These are phyloP conservation scores for Anabacerthia variegaticeps DNA, from an alignment of 2,797 vertebrate genomes.

Conservation along the genomic window DNA sequence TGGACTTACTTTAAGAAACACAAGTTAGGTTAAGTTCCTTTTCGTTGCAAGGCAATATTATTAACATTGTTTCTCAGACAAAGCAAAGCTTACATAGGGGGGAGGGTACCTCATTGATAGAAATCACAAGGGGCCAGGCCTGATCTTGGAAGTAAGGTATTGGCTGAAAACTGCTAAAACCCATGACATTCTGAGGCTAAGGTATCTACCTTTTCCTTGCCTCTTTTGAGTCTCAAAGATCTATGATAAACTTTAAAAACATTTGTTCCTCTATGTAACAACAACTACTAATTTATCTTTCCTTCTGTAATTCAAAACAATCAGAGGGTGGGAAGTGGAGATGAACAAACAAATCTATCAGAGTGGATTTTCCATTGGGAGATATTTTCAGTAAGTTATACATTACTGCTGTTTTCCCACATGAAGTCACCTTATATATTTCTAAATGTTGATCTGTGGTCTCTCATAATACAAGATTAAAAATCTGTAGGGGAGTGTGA, in stretches of 20 bases:
- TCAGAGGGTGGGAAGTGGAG: rapidly evolving
- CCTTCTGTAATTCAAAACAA: background rate
- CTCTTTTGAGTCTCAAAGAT: background rate
- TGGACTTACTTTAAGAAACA: background rate
- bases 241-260: background rate
- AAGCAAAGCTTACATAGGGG: background rate
- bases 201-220: background rate
- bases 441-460: background rate
- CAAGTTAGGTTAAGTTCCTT: background rate
- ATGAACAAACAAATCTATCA: background rate
- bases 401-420: background rate
- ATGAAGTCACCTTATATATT: background rate
- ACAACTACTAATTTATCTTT: background rate
- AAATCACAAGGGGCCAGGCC: background rate
- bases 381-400: background rate
- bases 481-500: background rate
- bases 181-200: background rate
- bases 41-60: background rate
- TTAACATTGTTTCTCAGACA: background rate
- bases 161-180: background rate
- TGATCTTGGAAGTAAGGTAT: background rate
- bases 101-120: background rate
- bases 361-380: background rate
- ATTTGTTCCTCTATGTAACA: background rate
- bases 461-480: background rate